Conservation (phyloP, 2,888 invertebrate genomes). For the Cheilosia impressa region DNA sequence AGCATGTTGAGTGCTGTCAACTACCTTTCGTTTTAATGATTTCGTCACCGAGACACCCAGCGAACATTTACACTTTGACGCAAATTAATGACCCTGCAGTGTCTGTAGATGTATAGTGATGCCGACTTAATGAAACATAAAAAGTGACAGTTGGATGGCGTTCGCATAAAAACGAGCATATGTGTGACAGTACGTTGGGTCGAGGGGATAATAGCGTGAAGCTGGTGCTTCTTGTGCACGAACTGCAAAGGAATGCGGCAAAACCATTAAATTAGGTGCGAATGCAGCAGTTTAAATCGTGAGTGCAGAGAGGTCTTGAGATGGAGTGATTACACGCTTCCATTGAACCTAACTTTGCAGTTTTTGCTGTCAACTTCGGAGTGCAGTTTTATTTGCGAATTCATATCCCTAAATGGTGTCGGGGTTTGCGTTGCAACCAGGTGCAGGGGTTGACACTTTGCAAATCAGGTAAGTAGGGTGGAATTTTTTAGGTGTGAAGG, state of each 20-base stretch:
- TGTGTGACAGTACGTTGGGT: background rate
- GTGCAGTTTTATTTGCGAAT: slow-evolving; percentile 27
- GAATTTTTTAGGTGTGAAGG: too few relatives aligned
- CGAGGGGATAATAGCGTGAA: background rate
- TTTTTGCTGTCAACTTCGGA: slow-evolving; percentile 20
- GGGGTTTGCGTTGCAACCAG: too few relatives aligned
- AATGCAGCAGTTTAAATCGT: slow-evolving; percentile 8
- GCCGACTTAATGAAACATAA: slow-evolving; percentile 36
- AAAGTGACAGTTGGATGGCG: slow-evolving; percentile 17
- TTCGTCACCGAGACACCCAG: background rate
- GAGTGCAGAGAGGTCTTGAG: too few relatives aligned
- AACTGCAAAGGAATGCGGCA: background rate
- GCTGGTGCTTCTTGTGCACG: background rate
- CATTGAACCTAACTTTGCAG: slow-evolving; percentile 16
- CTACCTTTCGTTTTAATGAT: slow-evolving; percentile 24
- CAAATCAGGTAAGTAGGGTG: too few relatives aligned
- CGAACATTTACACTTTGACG: slow-evolving; percentile 16
- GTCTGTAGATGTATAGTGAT: background rate
- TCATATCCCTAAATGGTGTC: too few relatives aligned
- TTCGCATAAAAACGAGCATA: slow-evolving; percentile 11
- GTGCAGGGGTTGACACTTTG: too few relatives aligned
- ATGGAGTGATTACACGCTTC: slow-evolving; percentile 21
- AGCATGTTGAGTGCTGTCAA: background rate
- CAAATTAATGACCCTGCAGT: slow-evolving; percentile 30
- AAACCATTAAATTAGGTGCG: slow-evolving; percentile 23